A percentile compares a stretch with the other conserved stretches of the same genome.
Conservation (phyloP, 1,140 invertebrate genomes). For the Bactericera cockerelli region DNA sequence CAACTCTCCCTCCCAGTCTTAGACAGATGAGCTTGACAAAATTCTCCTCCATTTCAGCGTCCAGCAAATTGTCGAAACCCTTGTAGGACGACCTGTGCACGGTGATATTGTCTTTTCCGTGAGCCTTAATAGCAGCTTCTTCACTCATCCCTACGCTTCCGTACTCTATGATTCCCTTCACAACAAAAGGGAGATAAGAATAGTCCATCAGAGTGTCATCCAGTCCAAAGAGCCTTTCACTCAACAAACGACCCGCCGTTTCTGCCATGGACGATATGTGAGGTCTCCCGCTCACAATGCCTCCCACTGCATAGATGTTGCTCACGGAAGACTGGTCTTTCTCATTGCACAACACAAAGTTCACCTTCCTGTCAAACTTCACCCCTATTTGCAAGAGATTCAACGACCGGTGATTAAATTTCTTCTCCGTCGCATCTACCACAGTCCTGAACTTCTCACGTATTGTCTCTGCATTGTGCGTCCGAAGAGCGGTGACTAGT, state of each 20-base stretch:
- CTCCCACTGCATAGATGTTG: slow-evolving; percentile 50
- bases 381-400: not conserved
- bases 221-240: slow-evolving; percentile 29
- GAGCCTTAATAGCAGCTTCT: slow-evolving; percentile 41
- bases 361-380: not conserved
- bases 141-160: slow-evolving; percentile 46
- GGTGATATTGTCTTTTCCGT: slow-evolving; percentile 30
- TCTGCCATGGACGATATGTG: slow-evolving; percentile 55
- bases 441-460: too few relatives aligned
- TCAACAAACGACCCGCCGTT: slow-evolving; percentile 35
- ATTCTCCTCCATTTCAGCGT: too few relatives aligned
- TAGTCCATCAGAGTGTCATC: slow-evolving; percentile 32
- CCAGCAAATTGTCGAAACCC: slow-evolving; percentile 26
- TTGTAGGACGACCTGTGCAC: slow-evolving; percentile 14
- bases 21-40: too few relatives aligned
- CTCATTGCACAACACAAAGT: slow-evolving; percentile 22
- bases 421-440: too few relatives aligned
- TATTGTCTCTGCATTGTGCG: too few relatives aligned
- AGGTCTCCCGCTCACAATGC: slow-evolving; percentile 40
- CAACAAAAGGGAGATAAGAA: slow-evolving; percentile 45
- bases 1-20: too few relatives aligned
- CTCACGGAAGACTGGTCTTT: slow-evolving; percentile 29
- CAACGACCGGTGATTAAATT: too few relatives aligned
- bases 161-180: slow-evolving; percentile 56
- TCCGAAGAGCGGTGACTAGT: too few relatives aligned